phyloP scores from a whole-genome alignment of 2,113 vertebrate genomes.

The Zosterops japonicus region DNA sequence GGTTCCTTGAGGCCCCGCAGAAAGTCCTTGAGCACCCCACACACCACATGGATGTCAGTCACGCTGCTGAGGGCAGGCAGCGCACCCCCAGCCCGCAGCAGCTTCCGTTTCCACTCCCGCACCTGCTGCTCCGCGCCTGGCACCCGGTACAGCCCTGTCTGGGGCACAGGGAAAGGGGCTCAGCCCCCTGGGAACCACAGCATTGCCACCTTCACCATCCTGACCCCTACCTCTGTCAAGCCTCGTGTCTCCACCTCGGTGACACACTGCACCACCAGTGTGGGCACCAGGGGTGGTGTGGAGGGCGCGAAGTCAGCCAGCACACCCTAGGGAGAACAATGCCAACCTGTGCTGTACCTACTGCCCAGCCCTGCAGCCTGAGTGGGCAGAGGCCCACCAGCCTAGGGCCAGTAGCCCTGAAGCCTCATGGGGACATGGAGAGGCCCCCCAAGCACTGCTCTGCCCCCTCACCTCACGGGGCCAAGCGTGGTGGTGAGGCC shows the following conservation, averaged over 20 bases:
- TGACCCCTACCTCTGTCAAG: constrained; percentile 73
- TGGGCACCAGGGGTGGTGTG: constrained; percentile 71
- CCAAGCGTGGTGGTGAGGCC: background rate
- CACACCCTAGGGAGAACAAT: constrained; percentile 51
- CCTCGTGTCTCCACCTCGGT: constrained; percentile 83
- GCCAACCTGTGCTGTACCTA: accelerated
- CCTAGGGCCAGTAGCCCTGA: accelerated
- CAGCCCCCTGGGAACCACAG: accelerated
- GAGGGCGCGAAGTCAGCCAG: constrained; percentile 77
- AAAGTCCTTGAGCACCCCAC: constrained; percentile 87
- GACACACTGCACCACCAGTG: constrained; percentile 80
- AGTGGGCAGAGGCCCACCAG: background rate
- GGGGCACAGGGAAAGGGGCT: background rate
- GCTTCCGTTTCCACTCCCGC: constrained; percentile 77
- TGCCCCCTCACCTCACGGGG: background rate
- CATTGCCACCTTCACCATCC: accelerated
- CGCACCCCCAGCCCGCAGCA: constrained; percentile 51
- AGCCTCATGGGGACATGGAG: accelerated
- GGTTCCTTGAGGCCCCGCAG: constrained; percentile 84
- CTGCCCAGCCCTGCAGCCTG: background rate
- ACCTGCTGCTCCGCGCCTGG: constrained; percentile 78
- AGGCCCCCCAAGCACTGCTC: accelerated
- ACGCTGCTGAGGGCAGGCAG: constrained; percentile 66
- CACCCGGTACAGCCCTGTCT: constrained; percentile 85
- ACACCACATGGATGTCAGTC: constrained; percentile 82